Evolutionary conservation across 2,797 vertebrate genomes (phyloP).

Genomic region (Perodicticus potto): DNA sequence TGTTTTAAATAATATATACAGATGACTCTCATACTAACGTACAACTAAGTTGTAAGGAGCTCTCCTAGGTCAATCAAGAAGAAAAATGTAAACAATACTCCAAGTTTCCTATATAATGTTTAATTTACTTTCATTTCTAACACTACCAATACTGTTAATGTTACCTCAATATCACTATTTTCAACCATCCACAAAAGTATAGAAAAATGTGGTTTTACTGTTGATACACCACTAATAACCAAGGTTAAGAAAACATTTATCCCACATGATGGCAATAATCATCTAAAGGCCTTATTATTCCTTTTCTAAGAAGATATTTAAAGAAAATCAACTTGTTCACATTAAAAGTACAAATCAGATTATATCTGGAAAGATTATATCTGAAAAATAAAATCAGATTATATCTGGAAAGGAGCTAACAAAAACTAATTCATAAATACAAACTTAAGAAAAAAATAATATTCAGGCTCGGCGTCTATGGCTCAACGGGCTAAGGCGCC

Average conservation of each 20-base stretch:
- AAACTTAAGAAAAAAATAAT: background rate
- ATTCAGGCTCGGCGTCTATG: too few relatives aligned
- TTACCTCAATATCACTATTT: slow-evolving; percentile 33
- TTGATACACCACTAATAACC: background rate
- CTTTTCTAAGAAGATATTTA: slow-evolving; percentile 19
- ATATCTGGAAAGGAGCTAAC: slow-evolving; percentile 13
- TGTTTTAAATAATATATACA: background rate
- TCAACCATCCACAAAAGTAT: background rate
- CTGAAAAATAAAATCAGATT: slow-evolving; percentile 14
- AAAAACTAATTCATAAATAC: background rate
- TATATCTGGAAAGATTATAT: background rate
- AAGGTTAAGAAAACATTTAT: slow-evolving; percentile 39
- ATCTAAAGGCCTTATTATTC: background rate
- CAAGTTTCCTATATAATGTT: background rate
- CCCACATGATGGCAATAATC: background rate
- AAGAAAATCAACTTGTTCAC: slow-evolving; percentile 39
- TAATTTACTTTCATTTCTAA: slow-evolving; percentile 22
- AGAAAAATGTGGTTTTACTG: background rate
- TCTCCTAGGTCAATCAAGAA: background rate
- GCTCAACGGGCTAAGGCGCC: too few relatives aligned
- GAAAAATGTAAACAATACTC: background rate
- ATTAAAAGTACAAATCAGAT: slow-evolving; percentile 53
- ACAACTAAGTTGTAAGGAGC: background rate
- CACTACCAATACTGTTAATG: background rate
- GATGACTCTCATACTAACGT: background rate